Evolutionary conservation across 2,888 invertebrate genomes (phyloP).

Genomic region (Ichneumon xanthorius): DNA sequence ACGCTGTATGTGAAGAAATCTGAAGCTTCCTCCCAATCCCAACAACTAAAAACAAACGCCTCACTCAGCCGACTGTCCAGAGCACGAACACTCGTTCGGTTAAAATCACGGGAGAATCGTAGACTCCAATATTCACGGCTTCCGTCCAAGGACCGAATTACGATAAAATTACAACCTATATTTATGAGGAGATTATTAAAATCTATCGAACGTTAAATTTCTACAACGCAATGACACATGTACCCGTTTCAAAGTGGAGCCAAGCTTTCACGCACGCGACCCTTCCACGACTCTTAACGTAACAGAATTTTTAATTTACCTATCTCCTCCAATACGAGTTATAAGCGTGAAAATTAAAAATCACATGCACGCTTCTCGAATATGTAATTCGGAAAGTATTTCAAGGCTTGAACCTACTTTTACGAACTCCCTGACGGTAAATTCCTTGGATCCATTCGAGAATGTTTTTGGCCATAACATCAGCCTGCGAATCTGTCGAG

Average conservation of each 20-base stretch:
- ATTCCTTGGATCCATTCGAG: slow-evolving; percentile 91
- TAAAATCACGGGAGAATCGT: too few species aligned
- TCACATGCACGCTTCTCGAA: neutral
- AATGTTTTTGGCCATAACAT: slow-evolving; percentile 91
- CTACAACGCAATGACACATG: slow-evolving; percentile 32
- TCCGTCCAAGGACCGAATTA: too few species aligned
- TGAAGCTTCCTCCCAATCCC: too few species aligned
- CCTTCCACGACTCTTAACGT: neutral
- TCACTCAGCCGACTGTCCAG: too few species aligned
- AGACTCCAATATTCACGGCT: too few species aligned
- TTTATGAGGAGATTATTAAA: slow-evolving; percentile 2
- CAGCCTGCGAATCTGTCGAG: slow-evolving; percentile 84
- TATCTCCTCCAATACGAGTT: neutral
- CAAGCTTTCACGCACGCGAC: slow-evolving; percentile 11
- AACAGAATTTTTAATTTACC: neutral
- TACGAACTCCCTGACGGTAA: slow-evolving; percentile 87
- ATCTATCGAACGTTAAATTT: neutral
- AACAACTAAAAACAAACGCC: too few species aligned
- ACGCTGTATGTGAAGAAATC: too few species aligned
- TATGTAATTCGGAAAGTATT: slow-evolving; percentile 18
- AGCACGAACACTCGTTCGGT: too few species aligned
- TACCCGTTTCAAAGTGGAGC: slow-evolving; percentile 14
- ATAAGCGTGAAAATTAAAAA: neutral
- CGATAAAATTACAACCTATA: too few species aligned
- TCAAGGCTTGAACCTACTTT: slow-evolving; percentile 83